Conservation (phyloP, 64 coral and sea anemone species). For the Porites lutea region DNA sequence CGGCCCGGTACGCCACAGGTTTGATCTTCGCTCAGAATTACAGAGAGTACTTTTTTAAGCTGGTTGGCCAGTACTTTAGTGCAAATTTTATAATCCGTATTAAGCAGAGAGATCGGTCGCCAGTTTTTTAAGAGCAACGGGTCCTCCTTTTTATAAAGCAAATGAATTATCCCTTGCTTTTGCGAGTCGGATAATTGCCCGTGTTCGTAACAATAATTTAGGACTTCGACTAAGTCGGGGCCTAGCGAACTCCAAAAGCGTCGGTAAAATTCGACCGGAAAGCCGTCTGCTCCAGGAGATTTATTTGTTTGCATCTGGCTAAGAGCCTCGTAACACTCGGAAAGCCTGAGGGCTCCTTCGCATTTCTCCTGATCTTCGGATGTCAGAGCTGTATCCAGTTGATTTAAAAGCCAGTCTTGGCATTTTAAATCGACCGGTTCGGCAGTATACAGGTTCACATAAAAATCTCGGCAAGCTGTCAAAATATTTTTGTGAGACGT, state of each 20-base stretch:
- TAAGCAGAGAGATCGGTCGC: not conserved
- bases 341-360: too few species aligned
- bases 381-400: not conserved
- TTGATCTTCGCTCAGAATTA: not conserved
- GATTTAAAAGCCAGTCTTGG: not conserved
- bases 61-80: not conserved
- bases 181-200: not conserved
- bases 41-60: not conserved
- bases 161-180: not conserved
- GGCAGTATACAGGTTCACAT: slow-evolving; percentile 1
- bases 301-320: not conserved
- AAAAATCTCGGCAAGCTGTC: not conserved
- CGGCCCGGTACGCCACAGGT: not conserved
- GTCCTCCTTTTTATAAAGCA: slow-evolving; percentile 18
- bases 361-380: not conserved
- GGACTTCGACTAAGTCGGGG: too few species aligned
- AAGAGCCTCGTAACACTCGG: not conserved
- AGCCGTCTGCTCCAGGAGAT: slow-evolving; percentile 24
- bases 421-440: not conserved
- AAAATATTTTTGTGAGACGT: not conserved
- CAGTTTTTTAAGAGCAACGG: not conserved
- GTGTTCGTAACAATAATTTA: too few species aligned
- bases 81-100: not conserved
- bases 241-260: slow-evolving; percentile 20
- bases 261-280: slow-evolving; percentile 27